Evolutionary conservation across 1,140 invertebrate species (phyloP), one percentile per base, ranked within the genome.

Genomic region (Aleiodes sp.): DNA sequence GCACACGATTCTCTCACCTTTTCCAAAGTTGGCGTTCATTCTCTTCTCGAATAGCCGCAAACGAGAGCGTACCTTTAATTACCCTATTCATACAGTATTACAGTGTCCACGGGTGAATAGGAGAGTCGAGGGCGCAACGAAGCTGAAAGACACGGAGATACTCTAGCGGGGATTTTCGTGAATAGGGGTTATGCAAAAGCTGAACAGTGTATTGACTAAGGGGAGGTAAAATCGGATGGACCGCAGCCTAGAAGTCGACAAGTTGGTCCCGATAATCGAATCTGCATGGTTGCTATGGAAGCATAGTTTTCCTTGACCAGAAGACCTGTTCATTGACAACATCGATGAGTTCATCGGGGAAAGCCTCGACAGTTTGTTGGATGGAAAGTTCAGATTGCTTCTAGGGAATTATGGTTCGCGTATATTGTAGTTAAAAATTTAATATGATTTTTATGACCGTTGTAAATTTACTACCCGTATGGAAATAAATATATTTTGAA

Each of bases 201-300:
- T 76, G 73, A 81, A 82, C 79, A 80, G 73, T 79, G 79, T 82
- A 59, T 59, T 26, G 28, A 59, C 26, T 29, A 59, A 31, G 29
- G 56, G 29, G 24, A 31, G 28, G 46, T 21, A 52, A 52, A 52
- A 52, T 9, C n/a, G 26, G 28, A 59, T 59, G 29, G 10, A 59
- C 56, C 56, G 16, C 56, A 59, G 8, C 56, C 26, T 59, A 56
- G 24, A n/a, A n/a, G n/a, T 59, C 28, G 59, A 33, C 70, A 19
- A 21, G 31, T 61, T 63, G 39, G 31, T 62, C 60, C 59, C 14
- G 61, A 59, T 60, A 64, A 60, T 70, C 56, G 56, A 59, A 59
- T 59, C 4, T 28, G n/a, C 56, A 9, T 14, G 21, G 46, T n/a
- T n/a, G n/a, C n/a, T n/a, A n/a, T n/a, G n/a, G 10, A 52, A 52